These are phyloP conservation scores for Hassar affinis DNA, from an alignment of 2,113 vertebrate genomes.

Conservation along the genomic window DNA sequence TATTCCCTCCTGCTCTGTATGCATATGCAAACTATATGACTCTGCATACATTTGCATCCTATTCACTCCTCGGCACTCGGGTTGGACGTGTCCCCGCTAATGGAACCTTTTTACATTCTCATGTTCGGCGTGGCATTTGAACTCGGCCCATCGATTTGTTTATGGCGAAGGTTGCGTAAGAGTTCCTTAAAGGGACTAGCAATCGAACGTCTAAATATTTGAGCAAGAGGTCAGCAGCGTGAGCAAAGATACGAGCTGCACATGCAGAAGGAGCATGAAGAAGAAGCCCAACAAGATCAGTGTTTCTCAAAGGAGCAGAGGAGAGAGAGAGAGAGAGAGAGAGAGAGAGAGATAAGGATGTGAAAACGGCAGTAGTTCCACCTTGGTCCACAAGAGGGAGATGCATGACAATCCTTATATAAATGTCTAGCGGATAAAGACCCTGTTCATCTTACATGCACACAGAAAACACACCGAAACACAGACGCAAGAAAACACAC, in stretches of 20 bases:
- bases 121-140: constrained; percentile 70
- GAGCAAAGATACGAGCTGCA: constrained; percentile 54
- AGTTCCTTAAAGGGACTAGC: constrained; percentile 68
- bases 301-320: constrained; percentile 27
- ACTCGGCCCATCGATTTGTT: constrained; percentile 70
- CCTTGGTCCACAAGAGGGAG: constrained; percentile 91
- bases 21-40: constrained; percentile 71
- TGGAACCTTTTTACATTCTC: constrained; percentile 71
- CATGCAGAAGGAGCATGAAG: constrained; percentile 50
- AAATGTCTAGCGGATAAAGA: constrained; percentile 11
- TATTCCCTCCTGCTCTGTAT: constrained; percentile 65
- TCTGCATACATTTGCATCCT: constrained; percentile 70
- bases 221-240: constrained; percentile 67
- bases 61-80: constrained; percentile 40
- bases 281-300: constrained; percentile 30
- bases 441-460: constrained; percentile 32
- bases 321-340: constrained; percentile 48
- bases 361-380: constrained; percentile 41
- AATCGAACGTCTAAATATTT: constrained; percentile 77
- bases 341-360: constrained; percentile 43
- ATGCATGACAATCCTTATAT: constrained; percentile 86
- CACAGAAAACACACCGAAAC: neutral
- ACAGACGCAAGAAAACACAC: neutral
- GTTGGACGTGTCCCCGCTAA: constrained; percentile 43
- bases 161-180: constrained; percentile 53